These are phyloP conservation scores for Acrossocheilus fasciatus DNA, from an alignment of 2,797 vertebrate genomes.

Conservation along the genomic window DNA sequence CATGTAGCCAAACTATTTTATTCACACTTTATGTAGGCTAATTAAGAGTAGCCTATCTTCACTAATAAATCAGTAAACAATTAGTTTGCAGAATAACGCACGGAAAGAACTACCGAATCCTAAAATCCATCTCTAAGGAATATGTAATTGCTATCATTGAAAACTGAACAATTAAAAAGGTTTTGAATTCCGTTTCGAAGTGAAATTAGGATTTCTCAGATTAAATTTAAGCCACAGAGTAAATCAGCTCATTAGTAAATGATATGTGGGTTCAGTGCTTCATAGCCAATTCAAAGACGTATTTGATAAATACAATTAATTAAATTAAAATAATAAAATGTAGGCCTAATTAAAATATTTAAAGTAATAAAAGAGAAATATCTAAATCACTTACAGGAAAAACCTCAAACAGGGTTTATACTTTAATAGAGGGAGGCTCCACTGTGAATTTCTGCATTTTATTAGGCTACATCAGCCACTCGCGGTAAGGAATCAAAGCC, in stretches of 20 bases:
- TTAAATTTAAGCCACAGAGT: neutral
- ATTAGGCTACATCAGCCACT: neutral
- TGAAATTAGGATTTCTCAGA: too few relatives aligned
- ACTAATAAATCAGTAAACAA: neutral
- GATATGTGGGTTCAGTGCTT: neutral
- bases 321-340: neutral
- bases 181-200: neutral
- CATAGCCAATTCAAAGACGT: neutral
- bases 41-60: neutral
- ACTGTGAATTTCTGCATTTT: neutral
- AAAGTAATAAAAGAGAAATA: neutral
- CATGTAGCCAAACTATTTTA: neutral
- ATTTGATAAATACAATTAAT: neutral
- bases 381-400: neutral
- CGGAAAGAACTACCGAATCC: neutral
- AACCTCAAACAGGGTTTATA: neutral
- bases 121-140: neutral
- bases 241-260: neutral
- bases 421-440: neutral
- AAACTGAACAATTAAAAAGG: neutral
- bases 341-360: neutral
- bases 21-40: neutral
- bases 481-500: neutral
- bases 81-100: neutral
- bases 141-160: neutral